These are phyloP conservation scores for Smutsia gigantea DNA, from an alignment of 2,797 vertebrate genomes.

Conservation along the genomic window DNA sequence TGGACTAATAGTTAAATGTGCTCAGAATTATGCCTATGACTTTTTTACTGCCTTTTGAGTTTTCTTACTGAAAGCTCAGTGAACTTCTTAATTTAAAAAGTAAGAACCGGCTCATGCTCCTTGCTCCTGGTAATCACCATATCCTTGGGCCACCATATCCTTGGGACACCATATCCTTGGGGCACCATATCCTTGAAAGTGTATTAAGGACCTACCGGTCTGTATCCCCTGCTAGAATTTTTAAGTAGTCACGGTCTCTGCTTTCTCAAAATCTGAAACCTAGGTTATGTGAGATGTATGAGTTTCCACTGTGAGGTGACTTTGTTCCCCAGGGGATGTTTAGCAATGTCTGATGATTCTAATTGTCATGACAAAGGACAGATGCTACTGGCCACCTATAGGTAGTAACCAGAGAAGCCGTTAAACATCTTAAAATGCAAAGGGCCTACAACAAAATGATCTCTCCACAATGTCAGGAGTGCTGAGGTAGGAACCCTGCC, in stretches of 20 bases:
- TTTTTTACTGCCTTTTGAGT: conserved; percentile 54
- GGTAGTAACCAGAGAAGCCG: neutral
- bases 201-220: conserved; percentile 46
- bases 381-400: neutral
- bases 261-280: neutral
- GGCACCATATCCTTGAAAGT: neutral
- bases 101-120: conserved; percentile 36
- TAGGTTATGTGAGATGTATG: neutral
- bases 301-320: neutral
- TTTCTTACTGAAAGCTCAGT: conserved; percentile 64
- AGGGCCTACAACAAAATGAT: neutral
- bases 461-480: neutral
- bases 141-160: too few species aligned
- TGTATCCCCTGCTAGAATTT: neutral
- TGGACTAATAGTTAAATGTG: conserved; percentile 37
- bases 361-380: neutral
- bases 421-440: neutral
- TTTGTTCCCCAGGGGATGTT: neutral
- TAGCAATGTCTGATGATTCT: neutral
- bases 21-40: conserved; percentile 57
- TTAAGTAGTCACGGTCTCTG: neutral
- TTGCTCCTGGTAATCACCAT: conserved; percentile 41
- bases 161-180: too few species aligned
- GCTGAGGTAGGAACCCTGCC: neutral
- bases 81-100: conserved; percentile 74